Evolutionary conservation across 2,113 vertebrate genomes (phyloP), one percentile per base, ranked within the genome.

Genomic region (Cygnus buccinator): DNA sequence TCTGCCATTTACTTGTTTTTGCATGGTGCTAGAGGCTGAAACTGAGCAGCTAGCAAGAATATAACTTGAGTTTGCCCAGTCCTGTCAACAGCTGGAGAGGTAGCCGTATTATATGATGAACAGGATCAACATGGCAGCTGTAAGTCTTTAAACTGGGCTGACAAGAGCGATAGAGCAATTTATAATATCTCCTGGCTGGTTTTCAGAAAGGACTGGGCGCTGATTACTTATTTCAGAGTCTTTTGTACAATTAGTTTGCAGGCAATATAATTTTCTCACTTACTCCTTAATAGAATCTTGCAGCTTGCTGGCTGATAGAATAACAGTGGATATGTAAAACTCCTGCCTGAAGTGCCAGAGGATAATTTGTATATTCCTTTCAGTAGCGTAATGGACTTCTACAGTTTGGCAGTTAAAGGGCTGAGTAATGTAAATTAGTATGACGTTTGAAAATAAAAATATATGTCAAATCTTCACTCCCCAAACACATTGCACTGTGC

Each of bases 231-330:
- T 94, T 98, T 97, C 94, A 93, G 96, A 97, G 74, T 91, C 90
- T 97, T 97, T 79, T 94, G 92, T 93, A 95, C 97, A 96, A 98
- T 98, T 97, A 98, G 97, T 98, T 98, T 96, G 94, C 93, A 94
- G 97, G 97, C 97, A 94, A 97, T 96, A 96, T 96, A 83, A 98
- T 98, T 98, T 98, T 97, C 97, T 98, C 96, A 97, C 96, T 98
- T 96, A 91, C 91, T 90, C 74, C 89, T 96, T 98, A 98, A 97
- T 90, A 98, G 95, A 97, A 97, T 94, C 57, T 37, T 97, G 83
- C 85, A 95, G 97, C 95, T 97, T 74, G 84, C 91, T 97, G 97
- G 97, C 75, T 87, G 96, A 94, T 55, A 84, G 95, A 97, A 88
- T 97, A 97, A 97, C 94, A 97, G 96, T 5, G 16, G 87, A 31